Evolutionary conservation across 2,113 vertebrate species (phyloP), one percentile per base, ranked within the genome.

Genomic region (Tenrec ecaudatus): DNA sequence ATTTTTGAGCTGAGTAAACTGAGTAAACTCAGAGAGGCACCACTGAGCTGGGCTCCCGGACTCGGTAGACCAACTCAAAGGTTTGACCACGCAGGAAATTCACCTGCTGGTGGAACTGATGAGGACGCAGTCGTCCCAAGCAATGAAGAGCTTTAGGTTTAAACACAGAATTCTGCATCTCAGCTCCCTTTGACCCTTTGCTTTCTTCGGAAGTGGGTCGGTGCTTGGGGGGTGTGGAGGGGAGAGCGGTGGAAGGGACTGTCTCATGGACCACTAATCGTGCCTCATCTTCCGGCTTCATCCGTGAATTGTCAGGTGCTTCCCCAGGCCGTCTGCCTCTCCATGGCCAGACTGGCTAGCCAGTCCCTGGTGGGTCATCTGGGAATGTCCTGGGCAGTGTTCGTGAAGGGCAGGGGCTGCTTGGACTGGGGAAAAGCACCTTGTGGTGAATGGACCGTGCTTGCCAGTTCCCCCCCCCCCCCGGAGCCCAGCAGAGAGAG

Each of bases 381-480:
- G n/a, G 38, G 60, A 75, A 25, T 33, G 14, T 33, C 40, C 38
- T 22, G 66, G 62, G 47, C 78, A 53, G 27, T 86, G 81, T 90
- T 36, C 40, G 47, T 27, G 17, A 53, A 92, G 57, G n/a, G 15
- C 0, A 62, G 78, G 2, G 33, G 82, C 27, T 53, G 9, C 82
- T 92, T 95, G 93, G 68, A 71, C 57, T 88, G 57, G n/a, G 7
- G 81, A 43, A 6, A 89, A 69, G 57, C 81, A 90, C 77, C 22
- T 58, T 79, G 22, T 23, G 83, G 58, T 38, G 36, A 75, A 75
- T 88, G 83, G 36, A 6, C 19, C 1, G 81, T 86, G 87, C 36
- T 19, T 95, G 90, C 88, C 71, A 66, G 36, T n/a, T n/a, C n/a
- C n/a, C 0, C 0, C 69, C 75, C 47, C 57, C 43, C 43, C 36